Evolutionary conservation across 2,888 invertebrate genomes (phyloP).

Genomic region (Lepidocyrtinus sp.): DNA sequence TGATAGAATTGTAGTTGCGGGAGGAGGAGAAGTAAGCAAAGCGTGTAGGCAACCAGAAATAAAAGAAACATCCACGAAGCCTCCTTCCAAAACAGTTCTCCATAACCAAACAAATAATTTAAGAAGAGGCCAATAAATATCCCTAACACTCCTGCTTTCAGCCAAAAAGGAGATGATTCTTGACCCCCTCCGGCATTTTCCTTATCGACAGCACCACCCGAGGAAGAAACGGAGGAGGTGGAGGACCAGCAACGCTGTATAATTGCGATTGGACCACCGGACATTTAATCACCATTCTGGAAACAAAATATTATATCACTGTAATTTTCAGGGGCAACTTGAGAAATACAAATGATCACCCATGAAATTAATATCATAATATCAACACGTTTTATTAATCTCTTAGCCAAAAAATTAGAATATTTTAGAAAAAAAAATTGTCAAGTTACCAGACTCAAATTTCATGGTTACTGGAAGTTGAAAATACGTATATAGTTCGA

Average conservation of each 20-base stretch:
- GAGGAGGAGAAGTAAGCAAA: slow-evolving; percentile 36
- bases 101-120: slow-evolving; percentile 46
- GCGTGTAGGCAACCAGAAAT: slow-evolving; percentile 43
- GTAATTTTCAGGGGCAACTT: not conserved
- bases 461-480: too few relatives aligned
- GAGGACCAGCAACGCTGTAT: slow-evolving; percentile 52
- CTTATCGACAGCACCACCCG: slow-evolving; percentile 1
- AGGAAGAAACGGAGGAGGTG: slow-evolving; percentile 7
- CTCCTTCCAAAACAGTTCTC: slow-evolving; percentile 30
- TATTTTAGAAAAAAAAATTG: too few relatives aligned
- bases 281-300: slow-evolving; percentile 56
- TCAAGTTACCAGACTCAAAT: too few relatives aligned
- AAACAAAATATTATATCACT: not conserved
- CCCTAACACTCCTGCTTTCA: slow-evolving; percentile 44
- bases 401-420: too few relatives aligned
- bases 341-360: not conserved
- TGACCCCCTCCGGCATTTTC: too few relatives aligned
- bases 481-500: too few relatives aligned
- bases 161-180: slow-evolving; percentile 43
- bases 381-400: too few relatives aligned
- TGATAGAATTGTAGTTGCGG: slow-evolving; percentile 24
- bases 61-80: slow-evolving; percentile 29
- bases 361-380: too few relatives aligned
- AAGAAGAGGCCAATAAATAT: slow-evolving; percentile 44
- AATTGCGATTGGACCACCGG: slow-evolving; percentile 56